Evolutionary conservation across 2,113 vertebrate genomes (phyloP), one percentile per base, ranked within the genome.

Genomic region (Erythrocercus mccallii): DNA sequence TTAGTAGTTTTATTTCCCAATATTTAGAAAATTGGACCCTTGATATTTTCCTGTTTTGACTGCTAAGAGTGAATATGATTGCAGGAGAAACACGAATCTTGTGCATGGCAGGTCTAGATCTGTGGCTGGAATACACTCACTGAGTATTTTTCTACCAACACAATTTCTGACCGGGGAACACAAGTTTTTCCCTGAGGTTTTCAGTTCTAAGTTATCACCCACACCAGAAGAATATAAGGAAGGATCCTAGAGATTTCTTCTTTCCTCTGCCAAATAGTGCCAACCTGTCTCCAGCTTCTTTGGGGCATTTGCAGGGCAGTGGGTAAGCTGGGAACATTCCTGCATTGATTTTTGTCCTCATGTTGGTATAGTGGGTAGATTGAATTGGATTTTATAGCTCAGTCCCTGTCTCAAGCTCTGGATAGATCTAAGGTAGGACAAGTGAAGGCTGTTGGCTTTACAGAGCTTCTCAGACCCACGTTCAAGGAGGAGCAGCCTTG

Each of bases 21-120:
- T 96, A 93, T 96, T 97, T 97, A 94, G 92, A 94, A 97, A 97
- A 97, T 96, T 97, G 97, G 92, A 89, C 94, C 91, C 96, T 97
- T 97, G 95, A 91, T 95, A 97, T 97, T 96, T 94, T 94, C 87
- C 85, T 96, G 96, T 95, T 97, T 97, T 92, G 95, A 94, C 95
- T 97, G 91, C 83, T 88, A 90, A 95, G 72, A 69, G 83, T 71
- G 65, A 94, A 54, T 64, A 27, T 81, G 95, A 96, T 94, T 96
- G 86, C 86, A 76, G 80, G 65, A 84, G 78, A 58, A 95, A 40
- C 58, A 77, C 89, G 82, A 80, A 95, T 68, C 83, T 50, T 31
- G 53, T 84, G 28, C 42, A 23, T 1, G 7, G 57, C 51, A 54
- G 57, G 38, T 76, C 16, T 69, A 27, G 71, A 24, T 65, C 48